A percentile compares a stretch with the other conserved stretches of the same genome.
These are phyloP conservation scores for Haliclona indistincta DNA, from an alignment of 37 sponge, comb jelly and placozoan species.

Conservation along the genomic window DNA sequence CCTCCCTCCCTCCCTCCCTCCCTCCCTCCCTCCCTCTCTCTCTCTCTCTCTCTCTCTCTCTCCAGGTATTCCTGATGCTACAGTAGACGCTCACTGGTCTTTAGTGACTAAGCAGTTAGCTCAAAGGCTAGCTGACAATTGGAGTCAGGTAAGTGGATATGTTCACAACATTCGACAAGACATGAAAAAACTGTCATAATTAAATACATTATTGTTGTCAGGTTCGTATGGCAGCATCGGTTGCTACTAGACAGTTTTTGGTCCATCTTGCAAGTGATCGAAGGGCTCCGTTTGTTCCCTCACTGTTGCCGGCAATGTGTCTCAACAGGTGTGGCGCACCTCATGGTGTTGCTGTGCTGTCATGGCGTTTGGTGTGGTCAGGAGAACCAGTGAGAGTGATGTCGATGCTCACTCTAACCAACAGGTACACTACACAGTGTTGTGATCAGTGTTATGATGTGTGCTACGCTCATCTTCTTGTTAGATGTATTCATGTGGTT, in stretches of 20 bases:
- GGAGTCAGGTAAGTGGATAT: slow-evolving; percentile 78
- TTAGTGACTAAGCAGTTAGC: no score
- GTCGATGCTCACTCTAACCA: no score
- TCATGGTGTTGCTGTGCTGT: no score
- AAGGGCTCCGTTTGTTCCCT: slow-evolving; percentile 37
- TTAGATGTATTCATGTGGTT: slow-evolving; percentile 97
- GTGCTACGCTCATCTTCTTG: no score
- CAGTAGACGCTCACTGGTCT: no score
- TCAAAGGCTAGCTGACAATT: slow-evolving; percentile 89
- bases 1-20: no score
- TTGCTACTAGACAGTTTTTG: slow-evolving; percentile 86
- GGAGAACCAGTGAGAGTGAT: no score
- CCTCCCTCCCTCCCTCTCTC: slow-evolving; percentile 1
- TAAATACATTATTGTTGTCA: slow-evolving; percentile 24
- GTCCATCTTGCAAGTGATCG: slow-evolving; percentile 16
- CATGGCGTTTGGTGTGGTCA: no score
- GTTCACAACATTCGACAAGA: neutral
- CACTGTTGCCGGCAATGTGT: slow-evolving; percentile 88
- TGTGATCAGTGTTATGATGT: no score
- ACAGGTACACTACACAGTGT: no score
- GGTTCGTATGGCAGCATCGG: slow-evolving; percentile 91
- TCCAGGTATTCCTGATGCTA: no score
- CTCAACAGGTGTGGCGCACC: slow-evolving; percentile 81
- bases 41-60: slow-evolving; percentile 17
- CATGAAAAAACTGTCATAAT: neutral